Evolutionary conservation across 2,113 vertebrate genomes (phyloP).

Genomic region (Petromus typicus): DNA sequence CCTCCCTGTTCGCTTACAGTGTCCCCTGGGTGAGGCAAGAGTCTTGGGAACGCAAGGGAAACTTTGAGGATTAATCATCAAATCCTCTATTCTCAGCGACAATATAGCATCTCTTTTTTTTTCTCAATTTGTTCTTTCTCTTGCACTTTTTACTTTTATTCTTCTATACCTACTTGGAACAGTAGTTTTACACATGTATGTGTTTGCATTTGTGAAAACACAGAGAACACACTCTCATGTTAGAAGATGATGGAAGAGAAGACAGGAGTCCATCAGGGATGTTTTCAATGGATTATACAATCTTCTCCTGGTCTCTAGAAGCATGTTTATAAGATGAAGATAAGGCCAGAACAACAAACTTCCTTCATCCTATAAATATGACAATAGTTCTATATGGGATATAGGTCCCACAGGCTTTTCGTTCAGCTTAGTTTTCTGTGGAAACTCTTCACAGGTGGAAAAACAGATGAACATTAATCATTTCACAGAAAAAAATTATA

Average conservation of each 20-base stretch:
- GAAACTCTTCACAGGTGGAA: too few relatives aligned
- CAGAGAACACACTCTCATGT: conserved; percentile 15
- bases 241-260: not conserved
- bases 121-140: conserved; percentile 6
- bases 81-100: not conserved
- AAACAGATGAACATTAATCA: too few relatives aligned
- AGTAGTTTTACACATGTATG: not conserved
- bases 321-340: too few relatives aligned
- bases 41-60: not conserved
- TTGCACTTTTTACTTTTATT: not conserved
- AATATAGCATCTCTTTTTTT: not conserved
- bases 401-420: too few relatives aligned
- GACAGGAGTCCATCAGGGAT: too few relatives aligned
- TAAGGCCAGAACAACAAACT: too few relatives aligned
- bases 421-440: too few relatives aligned
- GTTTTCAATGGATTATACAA: too few relatives aligned
- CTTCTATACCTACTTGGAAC: not conserved
- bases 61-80: not conserved
- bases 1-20: not conserved
- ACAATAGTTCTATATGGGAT: too few relatives aligned
- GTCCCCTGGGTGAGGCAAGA: not conserved
- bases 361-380: too few relatives aligned
- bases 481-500: too few relatives aligned
- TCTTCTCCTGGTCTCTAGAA: too few relatives aligned
- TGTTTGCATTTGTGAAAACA: not conserved